Evolutionary conservation across 2,797 vertebrate species (phyloP).

Genomic region (Malacoctenus gilli): DNA sequence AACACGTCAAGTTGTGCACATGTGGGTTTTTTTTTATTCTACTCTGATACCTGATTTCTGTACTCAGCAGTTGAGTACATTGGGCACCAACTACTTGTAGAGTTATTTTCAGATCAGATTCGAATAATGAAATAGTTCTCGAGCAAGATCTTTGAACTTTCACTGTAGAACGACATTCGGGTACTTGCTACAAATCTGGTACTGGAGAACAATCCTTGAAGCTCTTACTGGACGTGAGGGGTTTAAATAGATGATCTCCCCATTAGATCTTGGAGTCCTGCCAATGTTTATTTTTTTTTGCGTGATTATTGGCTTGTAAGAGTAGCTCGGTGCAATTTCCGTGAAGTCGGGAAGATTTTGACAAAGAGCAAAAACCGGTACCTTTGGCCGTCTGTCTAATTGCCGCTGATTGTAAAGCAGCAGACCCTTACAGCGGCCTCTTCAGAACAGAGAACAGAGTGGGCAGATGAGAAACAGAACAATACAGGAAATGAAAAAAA

Average conservation of each 20-base stretch:
- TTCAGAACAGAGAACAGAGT: constrained; percentile 68
- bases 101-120: too few relatives aligned
- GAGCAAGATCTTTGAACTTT: too few relatives aligned
- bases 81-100: too few relatives aligned
- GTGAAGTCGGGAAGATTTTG: constrained; percentile 41
- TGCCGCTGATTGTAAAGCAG: constrained; percentile 56
- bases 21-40: too few relatives aligned
- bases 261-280: neutral
- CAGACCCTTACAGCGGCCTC: constrained; percentile 56
- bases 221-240: too few relatives aligned
- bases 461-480: constrained; percentile 70
- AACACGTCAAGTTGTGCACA: too few relatives aligned
- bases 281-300: constrained; percentile 3
- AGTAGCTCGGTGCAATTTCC: constrained; percentile 20
- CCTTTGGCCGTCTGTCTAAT: constrained; percentile 52
- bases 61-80: too few relatives aligned
- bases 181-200: too few relatives aligned
- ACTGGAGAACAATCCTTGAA: too few relatives aligned
- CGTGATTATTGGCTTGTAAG: constrained; percentile 27
- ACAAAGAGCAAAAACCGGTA: constrained; percentile 21
- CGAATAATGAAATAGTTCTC: too few relatives aligned
- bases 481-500: constrained; percentile 61
- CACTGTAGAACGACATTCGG: too few relatives aligned
- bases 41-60: too few relatives aligned
- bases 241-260: neutral